Base-by-base conservation (phyloP, 2,113 vertebrate species). In the Entelurus aequoreus region DNA sequence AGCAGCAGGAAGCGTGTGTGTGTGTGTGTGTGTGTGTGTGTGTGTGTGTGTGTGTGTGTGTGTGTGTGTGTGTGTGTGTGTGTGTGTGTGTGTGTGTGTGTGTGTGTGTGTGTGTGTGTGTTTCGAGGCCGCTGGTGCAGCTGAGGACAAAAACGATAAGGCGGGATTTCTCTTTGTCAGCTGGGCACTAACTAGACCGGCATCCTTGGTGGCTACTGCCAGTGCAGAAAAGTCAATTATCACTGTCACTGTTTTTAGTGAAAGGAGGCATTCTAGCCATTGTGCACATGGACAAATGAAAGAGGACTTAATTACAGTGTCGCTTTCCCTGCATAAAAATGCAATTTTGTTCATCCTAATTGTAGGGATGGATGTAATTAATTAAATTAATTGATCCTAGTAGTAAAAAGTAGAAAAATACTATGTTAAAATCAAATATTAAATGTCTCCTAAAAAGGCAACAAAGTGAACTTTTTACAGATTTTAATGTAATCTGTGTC, bases 81-180 rank as follows among this genome's bases (percentile, higher is more conserved):
- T 28, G 21, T 28, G 1, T 28, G 21, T 11, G 14, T 49, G 54
- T 16, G 51, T 58, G 15, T 63, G 40, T 64, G 57, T 66, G 38
- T 60, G 28, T 60, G 59, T 61, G 60, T 54, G 44, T 28, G 21
- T 28, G 21, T 28, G 53, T 59, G 50, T 60, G 67, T 60, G 52
- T 66, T 46, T 62, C 16, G 5, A 53, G 53, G 69, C 61, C 61
- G 67, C 69, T 63, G 58, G 65, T 50, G 67, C 69, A 59, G 58
- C 67, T 50, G 67, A 66, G 63, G 71, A 75, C 65, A 63, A 48
- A 65, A 65, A 58, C 70, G 81, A 84, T 86, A 84, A 88, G 71
- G 71, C 66, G 60, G 55, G 61, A 64, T 61, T 60, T 50, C 55
- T 64, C 68, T 69, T 71, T 67, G 77, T 87, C 77, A 74, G 68